Base-by-base conservation (phyloP, 2,888 invertebrate species). In the Apantesis nais region DNA sequence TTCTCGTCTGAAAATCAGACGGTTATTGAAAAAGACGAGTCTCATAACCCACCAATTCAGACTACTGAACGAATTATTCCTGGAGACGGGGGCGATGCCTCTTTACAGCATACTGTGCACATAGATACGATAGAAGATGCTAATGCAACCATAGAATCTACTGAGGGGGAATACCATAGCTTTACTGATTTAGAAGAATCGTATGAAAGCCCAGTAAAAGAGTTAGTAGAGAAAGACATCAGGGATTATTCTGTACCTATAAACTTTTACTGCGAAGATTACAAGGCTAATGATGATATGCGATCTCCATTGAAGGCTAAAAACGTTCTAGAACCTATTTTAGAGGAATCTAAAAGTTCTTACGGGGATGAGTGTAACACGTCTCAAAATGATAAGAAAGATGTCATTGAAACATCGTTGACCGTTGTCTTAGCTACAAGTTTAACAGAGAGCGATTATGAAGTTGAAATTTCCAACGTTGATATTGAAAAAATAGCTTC, bases 171-270 rank as follows among this genome's bases (percentile, higher is more conserved):
- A 78, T 95, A 95, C 76, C 92, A 92, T n/a, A 95, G 95, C 74
- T 95, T 95, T 65, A 89, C 88, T 62, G 94, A 93, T 74, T 90
- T 92, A 22, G 94, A 91, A 71, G 89, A 91, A 14, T 89, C 88
- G 0, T 95, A 95, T 62, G 91, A 92, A 77, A 95, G 94, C 83
- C 94, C 95, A 0, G 94, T 95, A 0, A 94, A 93, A 81, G 90
- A 92, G 70, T 83, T 95, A 19, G 92, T 94, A 0, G 90, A 89
- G 37, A 95, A 95, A 85, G 95, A 95, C 71, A 95, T 95, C 34
- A 89, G 95, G 68, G 94, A 95, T 77, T 95, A 95, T 74, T 92
- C 95, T 0, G 92, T 95, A 2, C 94, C 95, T 19, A 93, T 95
- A 9, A 87, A 93, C 67, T 89, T 90, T 62, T 95, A 95, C 75